Base-by-base conservation (phyloP, 2,888 invertebrate genomes). In the Nudaria mundana region DNA sequence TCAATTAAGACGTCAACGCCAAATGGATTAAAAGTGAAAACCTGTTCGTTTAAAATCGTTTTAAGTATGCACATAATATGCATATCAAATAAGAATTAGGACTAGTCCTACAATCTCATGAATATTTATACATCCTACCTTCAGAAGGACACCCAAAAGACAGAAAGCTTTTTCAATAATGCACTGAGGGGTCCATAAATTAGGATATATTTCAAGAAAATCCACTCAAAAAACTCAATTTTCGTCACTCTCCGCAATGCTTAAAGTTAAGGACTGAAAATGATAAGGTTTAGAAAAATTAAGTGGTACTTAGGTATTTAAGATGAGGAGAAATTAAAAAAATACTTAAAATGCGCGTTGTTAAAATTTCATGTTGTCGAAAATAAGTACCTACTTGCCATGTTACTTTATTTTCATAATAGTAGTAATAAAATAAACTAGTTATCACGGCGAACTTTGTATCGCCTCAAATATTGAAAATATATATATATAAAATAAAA, bases 141-240 rank as follows among this genome's bases (percentile, higher is more conserved):
- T 33, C 16, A 35, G 36, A 38, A 61, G 52, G 40, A 43, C 56
- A 36, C 18, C 48, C 29, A 38, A 49, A 51, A 44, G 49, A 37
- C 55, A 46, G 44, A 59, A 47, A 61, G 57, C 58, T 65, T 68
- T 73, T 73, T 66, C 74, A 76, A 76, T 77, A 76, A 71, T 64
- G 59, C 47, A 45, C 61, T 47, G 56, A 62, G 79, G n/a, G 76
- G 77, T 78, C 66, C 77, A 79, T 79, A 79, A 79, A 78, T 78
- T 79, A 79, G 63, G 66, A 60, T 46, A 60, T 46, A 55, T 49
- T 42, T 36, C 35, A 48, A n/a, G 47, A 28, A 52, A 52, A 48
- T 45, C 48, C 64, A 51, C 71, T 70, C 65, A 64, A 62, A 67
- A 71, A 74, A 74, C 69, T 63, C 71, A 74, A 76, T 78, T n/a